Conservation (phyloP, 2,113 vertebrate genomes). For the Lichenostomus cassidix region DNA sequence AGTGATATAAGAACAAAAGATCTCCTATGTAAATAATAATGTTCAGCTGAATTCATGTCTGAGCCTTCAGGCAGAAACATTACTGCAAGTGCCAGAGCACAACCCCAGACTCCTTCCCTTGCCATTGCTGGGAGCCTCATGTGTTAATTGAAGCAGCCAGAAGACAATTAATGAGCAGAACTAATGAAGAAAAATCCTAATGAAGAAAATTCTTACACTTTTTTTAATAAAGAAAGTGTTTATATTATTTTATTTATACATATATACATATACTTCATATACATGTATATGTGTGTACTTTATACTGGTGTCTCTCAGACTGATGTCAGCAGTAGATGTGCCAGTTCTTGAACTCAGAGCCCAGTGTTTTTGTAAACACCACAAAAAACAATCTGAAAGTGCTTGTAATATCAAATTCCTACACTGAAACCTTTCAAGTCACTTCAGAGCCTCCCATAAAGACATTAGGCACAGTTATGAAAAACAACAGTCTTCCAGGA, state of each 20-base stretch:
- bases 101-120: not conserved
- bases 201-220: not conserved
- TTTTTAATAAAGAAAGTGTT: not conserved
- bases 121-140: not conserved
- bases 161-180: not conserved
- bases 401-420: not conserved
- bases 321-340: not conserved
- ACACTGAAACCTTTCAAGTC: not conserved
- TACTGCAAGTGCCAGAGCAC: fast-evolving
- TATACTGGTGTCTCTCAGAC: not conserved
- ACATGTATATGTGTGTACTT: not conserved
- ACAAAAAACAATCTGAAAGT: not conserved
- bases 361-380: not conserved
- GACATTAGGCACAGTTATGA: not conserved
- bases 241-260: not conserved
- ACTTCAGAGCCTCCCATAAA: conserved; percentile 14
- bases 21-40: not conserved
- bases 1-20: not conserved
- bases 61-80: not conserved
- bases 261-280: not conserved
- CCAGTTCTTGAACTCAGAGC: not conserved
- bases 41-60: not conserved
- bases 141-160: not conserved
- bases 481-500: conserved; percentile 30
- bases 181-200: not conserved